Percentiles rank a stretch among this genome's conserved stretches.
Evolutionary conservation across 2,888 invertebrate species (phyloP).

Genomic region (Tenthredo distinguenda): DNA sequence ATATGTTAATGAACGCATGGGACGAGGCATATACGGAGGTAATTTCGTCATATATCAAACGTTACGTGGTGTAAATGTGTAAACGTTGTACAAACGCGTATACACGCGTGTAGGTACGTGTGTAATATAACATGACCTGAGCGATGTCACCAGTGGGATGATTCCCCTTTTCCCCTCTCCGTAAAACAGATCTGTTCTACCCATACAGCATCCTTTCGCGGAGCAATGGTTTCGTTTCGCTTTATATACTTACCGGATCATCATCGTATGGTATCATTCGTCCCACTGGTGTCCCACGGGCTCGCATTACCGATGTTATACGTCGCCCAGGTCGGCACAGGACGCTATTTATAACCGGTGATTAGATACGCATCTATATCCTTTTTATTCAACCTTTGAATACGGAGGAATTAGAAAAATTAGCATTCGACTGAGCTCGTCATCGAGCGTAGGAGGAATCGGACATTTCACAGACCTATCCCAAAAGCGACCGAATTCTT

Average conservation of each 20-base stretch:
- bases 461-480: background rate
- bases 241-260: conserved; percentile 4
- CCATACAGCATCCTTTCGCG: background rate
- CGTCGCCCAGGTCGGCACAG: conserved; percentile 49
- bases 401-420: background rate
- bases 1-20: conserved; percentile 23
- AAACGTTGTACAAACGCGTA: background rate
- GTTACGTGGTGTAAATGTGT: background rate
- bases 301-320: conserved; percentile 65
- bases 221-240: background rate
- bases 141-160: conserved; percentile 3
- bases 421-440: background rate
- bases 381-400: background rate
- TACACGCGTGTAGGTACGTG: background rate
- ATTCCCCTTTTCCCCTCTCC: background rate
- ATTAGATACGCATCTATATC: conserved; percentile 63
- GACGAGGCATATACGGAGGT: background rate
- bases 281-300: conserved; percentile 68
- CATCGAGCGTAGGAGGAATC: background rate
- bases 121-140: background rate
- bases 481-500: background rate
- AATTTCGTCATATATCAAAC: conserved; percentile 14
- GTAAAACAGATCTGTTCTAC: background rate
- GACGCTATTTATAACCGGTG: conserved; percentile 72
- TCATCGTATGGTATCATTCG: conserved; percentile 35